A percentile compares a stretch with the other conserved stretches of the same genome.
These are phyloP conservation scores for Leptocoma aspasia DNA, from an alignment of 2,113 vertebrate genomes.

Conservation along the genomic window DNA sequence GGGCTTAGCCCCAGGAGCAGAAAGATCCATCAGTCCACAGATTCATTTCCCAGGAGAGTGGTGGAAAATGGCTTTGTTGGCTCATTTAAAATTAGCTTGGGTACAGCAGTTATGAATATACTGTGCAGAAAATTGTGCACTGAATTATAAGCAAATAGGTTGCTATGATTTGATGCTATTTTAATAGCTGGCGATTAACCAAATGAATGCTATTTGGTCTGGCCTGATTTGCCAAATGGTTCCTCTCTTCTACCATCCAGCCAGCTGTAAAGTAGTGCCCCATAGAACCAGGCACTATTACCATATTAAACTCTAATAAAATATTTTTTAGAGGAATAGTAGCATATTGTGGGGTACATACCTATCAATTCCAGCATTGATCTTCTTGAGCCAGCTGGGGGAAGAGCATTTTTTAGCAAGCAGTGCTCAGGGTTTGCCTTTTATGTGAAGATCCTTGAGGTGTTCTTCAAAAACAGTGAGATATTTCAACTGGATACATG, in stretches of 20 bases:
- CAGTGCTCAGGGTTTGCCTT: slow-evolving; percentile 64
- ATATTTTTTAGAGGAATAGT: background rate
- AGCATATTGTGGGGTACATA: background rate
- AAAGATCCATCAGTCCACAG: slow-evolving; percentile 61
- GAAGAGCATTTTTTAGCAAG: slow-evolving; percentile 77
- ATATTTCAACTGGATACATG: slow-evolving; percentile 47
- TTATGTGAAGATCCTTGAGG: slow-evolving; percentile 69
- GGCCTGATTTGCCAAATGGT: slow-evolving; percentile 42
- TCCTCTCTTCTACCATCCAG: background rate
- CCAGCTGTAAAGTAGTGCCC: background rate
- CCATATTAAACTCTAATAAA: background rate
- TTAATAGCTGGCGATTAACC: slow-evolving; percentile 63
- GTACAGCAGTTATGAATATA: slow-evolving; percentile 73
- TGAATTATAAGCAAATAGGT: slow-evolving; percentile 65
- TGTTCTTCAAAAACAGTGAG: slow-evolving; percentile 69
- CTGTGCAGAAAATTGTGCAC: slow-evolving; percentile 68
- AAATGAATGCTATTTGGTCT: slow-evolving; percentile 52
- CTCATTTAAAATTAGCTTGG: slow-evolving; percentile 74
- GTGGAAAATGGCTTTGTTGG: slow-evolving; percentile 61
- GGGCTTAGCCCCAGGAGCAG: slow-evolving; percentile 60
- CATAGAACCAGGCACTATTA: background rate
- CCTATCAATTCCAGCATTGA: slow-evolving; percentile 62
- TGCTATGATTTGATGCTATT: slow-evolving; percentile 64
- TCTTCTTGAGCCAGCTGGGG: slow-evolving; percentile 72
- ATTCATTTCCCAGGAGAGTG: slow-evolving; percentile 59